Evolutionary conservation across 2,797 vertebrate genomes (phyloP), one percentile per base, ranked within the genome.

Genomic region (Momotus momota): DNA sequence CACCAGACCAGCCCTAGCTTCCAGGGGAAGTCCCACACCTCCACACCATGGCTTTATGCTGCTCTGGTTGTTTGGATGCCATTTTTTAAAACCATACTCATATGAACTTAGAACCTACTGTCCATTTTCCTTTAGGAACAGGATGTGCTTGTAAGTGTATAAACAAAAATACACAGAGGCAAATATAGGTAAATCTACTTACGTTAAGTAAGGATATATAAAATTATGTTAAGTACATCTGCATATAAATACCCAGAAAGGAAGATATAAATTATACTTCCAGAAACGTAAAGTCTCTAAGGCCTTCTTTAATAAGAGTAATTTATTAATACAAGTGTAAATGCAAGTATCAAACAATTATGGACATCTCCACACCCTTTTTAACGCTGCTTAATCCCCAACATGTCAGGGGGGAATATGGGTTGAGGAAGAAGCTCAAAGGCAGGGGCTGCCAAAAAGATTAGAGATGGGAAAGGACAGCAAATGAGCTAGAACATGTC

Each of bases 1-100:
- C 33, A 66, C 7, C 0, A 0, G 5, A 35, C 52, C 23, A 75
- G 9, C 10, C 52, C 18, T 65, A 60, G 72, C 21, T 52, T 65
- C 18, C 49, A 60, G 14, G 6, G 9, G 3, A 23, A 35, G 6
- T 26, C 25, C 13, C 19, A 54, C 12, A 29, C 5, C 3, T 66
- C 48, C 31, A 62, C 31, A 77, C 9, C 14, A 14, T 5, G 11
- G 21, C 5, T 64, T 73, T 45, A 16, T 8, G 17, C n/a, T 55
- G 27, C 38, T 61, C 58, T 40, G 9, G 21, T 16, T 40, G 12
- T 23, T 21, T 31, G 4, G 11, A 66, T 72, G 52, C 3, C 4
- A 20, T 54, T 79, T 57, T 74, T 78, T n/a, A 45, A 43, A 82
- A 43, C 9, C 12, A 54, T 49, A 27, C 7, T 7, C 17, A 11